Evolutionary conservation across 2,113 vertebrate species (phyloP), one percentile per base, ranked within the genome.

Genomic region (Pan troglodytes): DNA sequence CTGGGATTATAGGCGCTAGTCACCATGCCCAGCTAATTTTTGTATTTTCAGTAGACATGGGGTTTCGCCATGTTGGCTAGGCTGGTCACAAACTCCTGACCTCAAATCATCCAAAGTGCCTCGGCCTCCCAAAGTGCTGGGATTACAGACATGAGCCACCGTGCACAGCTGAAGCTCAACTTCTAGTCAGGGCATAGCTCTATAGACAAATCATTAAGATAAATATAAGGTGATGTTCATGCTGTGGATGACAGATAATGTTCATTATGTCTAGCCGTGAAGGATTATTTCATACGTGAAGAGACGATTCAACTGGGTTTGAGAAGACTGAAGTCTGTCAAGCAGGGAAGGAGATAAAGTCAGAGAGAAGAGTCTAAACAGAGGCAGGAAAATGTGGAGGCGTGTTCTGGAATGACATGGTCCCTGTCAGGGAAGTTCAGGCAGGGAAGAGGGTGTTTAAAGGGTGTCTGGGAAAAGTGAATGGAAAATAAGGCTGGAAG

Each of bases 391-490:
- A 48, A 52, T 25, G 22, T 5, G 14, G 14, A 32, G 35, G 7
- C 17, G 4, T 3, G 0, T 23, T 52, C 57, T 35, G 5, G 57
- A 64, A 32, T 23, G 57, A 18, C 7, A 1, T 6, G 2, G 23
- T 3, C 5, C n/a, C 18, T 22, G 9, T 1, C 8, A 2, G 50
- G n/a, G 43, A 27, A 10, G 18, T 18, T 22, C 45, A 40, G 17
- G 3, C 16, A 16, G 8, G 30, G 6, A 81, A 57, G 13, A 45
- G 38, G 27, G 18, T 50, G 45, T 38, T 17, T 11, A 79, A n/a
- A 80, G 23, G 10, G 23, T 20, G 32, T 25, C 1, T 32, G 27
- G 9, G 67, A 30, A 38, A 38, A 23, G 8, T 5, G 0, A 14
- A 5, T 6, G 27, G 32, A 68, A 40, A 75, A 50, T 25, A 38